A percentile compares a stretch with the other conserved stretches of the same genome.
Evolutionary conservation across 1,140 invertebrate species (phyloP).

Genomic region (Bombus pascuorum): DNA sequence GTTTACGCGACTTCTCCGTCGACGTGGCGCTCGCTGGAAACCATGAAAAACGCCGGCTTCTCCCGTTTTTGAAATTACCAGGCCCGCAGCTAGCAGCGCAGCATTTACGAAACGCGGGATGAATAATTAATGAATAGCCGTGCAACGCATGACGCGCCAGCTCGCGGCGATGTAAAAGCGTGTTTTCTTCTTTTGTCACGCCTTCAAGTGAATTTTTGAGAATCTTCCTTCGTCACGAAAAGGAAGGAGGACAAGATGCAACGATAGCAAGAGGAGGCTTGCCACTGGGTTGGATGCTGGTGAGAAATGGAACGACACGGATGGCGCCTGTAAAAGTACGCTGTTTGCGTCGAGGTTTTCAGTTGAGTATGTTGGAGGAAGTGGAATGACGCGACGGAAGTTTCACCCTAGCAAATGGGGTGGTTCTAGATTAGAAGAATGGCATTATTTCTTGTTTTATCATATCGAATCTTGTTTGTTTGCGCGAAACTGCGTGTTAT

Average conservation of each 20-base stretch:
- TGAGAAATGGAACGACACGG: constrained; percentile 1
- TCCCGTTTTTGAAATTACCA: constrained; percentile 49
- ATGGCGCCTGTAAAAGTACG: neutral
- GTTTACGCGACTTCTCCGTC: constrained; percentile 39
- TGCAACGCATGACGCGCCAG: neutral
- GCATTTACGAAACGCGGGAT: constrained; percentile 60
- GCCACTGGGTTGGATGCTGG: neutral
- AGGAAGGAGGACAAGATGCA: neutral
- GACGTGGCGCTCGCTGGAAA: neutral
- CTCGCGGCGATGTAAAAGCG: neutral
- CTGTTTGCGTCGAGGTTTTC: neutral
- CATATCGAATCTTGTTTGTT: neutral
- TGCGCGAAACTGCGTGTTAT: neutral
- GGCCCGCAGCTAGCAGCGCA: constrained; percentile 21
- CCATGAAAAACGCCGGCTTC: constrained; percentile 46
- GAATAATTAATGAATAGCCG: constrained; percentile 61
- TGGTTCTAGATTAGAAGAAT: neutral
- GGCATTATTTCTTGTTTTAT: neutral
- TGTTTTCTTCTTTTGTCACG: neutral
- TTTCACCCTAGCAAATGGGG: neutral
- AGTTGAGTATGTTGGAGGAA: too few species aligned
- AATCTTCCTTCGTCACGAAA: neutral
- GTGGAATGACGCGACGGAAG: neutral
- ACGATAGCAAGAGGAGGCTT: neutral
- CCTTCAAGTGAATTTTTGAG: constrained; percentile 10